A percentile compares a stretch with the other conserved stretches of the same genome.
These are phyloP conservation scores for Leucoraja ocellata DNA, from an alignment of 2,797 vertebrate species.

Conservation along the genomic window DNA sequence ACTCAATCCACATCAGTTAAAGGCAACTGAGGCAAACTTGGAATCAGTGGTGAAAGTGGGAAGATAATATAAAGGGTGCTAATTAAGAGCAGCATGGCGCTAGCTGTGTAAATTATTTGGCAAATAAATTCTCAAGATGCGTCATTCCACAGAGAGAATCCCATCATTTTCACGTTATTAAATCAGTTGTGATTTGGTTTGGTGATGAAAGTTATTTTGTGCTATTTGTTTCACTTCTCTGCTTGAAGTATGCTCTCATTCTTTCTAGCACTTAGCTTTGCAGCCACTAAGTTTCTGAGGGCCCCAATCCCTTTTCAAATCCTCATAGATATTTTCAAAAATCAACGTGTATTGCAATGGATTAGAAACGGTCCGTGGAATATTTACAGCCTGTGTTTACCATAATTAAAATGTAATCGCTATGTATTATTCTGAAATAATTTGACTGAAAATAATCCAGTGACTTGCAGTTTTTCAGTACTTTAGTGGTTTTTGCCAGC, in stretches of 20 bases:
- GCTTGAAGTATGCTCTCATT: not conserved
- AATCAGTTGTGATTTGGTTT: not conserved
- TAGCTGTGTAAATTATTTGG: conserved; percentile 13
- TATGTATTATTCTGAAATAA: not conserved
- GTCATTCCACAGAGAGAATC: not conserved
- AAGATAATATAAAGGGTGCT: not conserved
- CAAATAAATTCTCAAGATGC: conserved; percentile 10
- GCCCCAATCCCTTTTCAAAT: not conserved
- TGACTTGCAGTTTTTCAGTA: not conserved
- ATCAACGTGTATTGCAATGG: not conserved
- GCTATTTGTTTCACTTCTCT: not conserved
- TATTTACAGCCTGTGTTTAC: not conserved
- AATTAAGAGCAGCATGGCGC: conserved; percentile 23
- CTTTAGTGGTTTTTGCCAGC: not conserved
- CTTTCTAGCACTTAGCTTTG: not conserved
- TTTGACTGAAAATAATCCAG: not conserved
- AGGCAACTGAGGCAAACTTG: not conserved
- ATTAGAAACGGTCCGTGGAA: not conserved
- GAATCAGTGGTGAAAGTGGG: not conserved
- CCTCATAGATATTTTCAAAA: not conserved
- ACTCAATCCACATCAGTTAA: conserved; percentile 23
- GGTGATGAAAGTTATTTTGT: conserved; percentile 9
- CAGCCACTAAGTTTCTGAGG: not conserved
- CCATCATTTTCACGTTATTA: conserved; percentile 11
- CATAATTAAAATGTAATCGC: not conserved